Percentiles rank a stretch among this genome's conserved stretches.
Conservation (phyloP, 2,888 invertebrate species). For the Ctenicera cuprea region DNA sequence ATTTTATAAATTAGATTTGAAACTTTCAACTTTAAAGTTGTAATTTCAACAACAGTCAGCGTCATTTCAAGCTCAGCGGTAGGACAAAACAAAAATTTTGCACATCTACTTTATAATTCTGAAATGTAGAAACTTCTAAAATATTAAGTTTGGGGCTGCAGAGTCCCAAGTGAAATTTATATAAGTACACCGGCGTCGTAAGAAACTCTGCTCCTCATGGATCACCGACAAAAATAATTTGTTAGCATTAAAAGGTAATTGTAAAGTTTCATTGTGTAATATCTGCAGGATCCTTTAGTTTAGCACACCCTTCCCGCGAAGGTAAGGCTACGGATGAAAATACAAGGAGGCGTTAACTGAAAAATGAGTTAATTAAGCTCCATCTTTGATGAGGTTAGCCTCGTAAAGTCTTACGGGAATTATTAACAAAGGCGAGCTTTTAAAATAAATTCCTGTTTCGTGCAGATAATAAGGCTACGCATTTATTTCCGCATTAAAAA, state of each 20-base stretch:
- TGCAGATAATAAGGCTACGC: not conserved
- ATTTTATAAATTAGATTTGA: no score
- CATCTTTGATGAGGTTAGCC: constrained; percentile 4
- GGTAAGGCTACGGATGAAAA: not conserved
- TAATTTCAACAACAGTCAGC: no score
- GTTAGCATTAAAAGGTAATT: constrained; percentile 1
- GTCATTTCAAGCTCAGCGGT: no score
- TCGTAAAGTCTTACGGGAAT: constrained; percentile 1
- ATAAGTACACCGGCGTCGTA: not conserved
- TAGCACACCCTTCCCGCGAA: not conserved
- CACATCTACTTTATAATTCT: no score
- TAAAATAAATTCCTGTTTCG: not conserved
- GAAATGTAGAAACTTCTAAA: no score
- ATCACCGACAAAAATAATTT: constrained; percentile 4
- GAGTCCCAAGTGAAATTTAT: not conserved
- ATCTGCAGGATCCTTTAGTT: not conserved
- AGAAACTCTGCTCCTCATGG: not conserved
- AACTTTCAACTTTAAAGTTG: no score
- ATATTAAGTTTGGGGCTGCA: no score
- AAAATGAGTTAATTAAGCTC: constrained; percentile 1
- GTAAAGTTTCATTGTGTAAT: not conserved
- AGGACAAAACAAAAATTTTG: no score
- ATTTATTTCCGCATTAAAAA: no score
- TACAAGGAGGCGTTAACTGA: not conserved
- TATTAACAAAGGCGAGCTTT: not conserved